Base-by-base conservation (phyloP, 1,140 invertebrate species). In the Wiebesia pumilae region DNA sequence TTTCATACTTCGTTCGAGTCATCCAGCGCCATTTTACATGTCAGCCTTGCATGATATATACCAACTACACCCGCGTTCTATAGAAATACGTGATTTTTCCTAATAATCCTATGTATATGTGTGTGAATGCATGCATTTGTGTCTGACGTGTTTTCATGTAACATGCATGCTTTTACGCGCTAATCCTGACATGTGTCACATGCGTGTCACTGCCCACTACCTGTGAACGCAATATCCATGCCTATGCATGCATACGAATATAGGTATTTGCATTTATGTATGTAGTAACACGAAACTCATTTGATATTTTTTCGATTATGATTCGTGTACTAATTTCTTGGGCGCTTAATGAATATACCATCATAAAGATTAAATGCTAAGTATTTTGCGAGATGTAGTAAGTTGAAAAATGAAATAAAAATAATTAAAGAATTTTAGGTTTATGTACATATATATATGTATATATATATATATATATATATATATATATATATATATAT, bases 1-100 rank as follows among this genome's bases (percentile, higher is more conserved):
- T 91, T 92, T 91, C 91, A 89, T 90, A 90, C 91, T 86, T 90
- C 84, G 78, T 85, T 90, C 89, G 89, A 92, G 90, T 91, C 90
- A 92, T 81, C 89, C 89, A 90, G 88, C 90, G 90, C 92, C 92
- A 92, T 92, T 90, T 91, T 92, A 82, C 73, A 75, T 87, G 33
- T 79, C 71, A 84, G 69, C 69, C 43, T 27, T 75, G 27, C 2
- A 35, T 43, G 24, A 75, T 43, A 75, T 75, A 75, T 75, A 71
- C 6, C 47, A 54, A 33, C 30, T 35, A 54, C 16, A 24, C n/a
- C 54, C 16, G 16, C 30, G 0, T 51, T 77, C 35, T 77, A n/a
- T 9, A n/a, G 10, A 58, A 51, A 79, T 35, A 79, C 24, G 38
- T 78, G n/a, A 30, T 27, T 54, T 12, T 54, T 58, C 38, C 35